A percentile compares a stretch with the other conserved stretches of the same genome.
Evolutionary conservation across 2,797 vertebrate genomes (phyloP).

Genomic region (Malurus splendens): DNA sequence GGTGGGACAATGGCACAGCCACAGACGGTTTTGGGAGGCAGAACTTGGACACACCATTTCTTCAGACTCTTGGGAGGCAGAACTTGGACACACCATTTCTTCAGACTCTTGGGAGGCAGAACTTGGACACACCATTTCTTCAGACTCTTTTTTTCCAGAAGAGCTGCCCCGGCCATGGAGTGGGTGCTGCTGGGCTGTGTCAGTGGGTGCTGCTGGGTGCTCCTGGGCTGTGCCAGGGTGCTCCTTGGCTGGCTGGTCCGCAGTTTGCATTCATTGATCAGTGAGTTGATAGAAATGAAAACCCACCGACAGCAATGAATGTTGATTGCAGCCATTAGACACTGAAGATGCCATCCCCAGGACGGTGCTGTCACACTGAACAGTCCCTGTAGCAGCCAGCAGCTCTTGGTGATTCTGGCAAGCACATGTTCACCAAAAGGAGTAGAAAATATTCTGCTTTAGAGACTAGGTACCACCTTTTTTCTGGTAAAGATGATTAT

Average conservation of each 20-base stretch:
- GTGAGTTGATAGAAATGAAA: slow-evolving; percentile 87
- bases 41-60: neutral
- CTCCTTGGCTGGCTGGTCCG: slow-evolving; percentile 76
- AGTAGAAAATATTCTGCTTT: neutral
- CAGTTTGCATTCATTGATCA: slow-evolving; percentile 99
- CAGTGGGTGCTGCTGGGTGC: no score
- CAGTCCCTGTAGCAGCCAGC: fast-evolving
- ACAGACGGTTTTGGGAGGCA: fast-evolving
- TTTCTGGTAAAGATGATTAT: neutral
- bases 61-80: neutral
- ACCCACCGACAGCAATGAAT: slow-evolving; percentile 99
- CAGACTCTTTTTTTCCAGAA: neutral
- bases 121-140: neutral
- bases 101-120: no score
- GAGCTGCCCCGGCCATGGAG: neutral
- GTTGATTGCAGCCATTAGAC: slow-evolving; percentile 96
- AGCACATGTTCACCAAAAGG: neutral
- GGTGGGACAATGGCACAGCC: neutral
- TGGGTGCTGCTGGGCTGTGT: neutral
- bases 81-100: neutral
- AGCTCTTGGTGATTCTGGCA: neutral
- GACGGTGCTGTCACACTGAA: fast-evolving
- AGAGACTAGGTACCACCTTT: neutral
- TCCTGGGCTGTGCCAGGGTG: no score
- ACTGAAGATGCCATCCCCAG: neutral